Percentiles rank a stretch among this genome's conserved stretches.
Evolutionary conservation across 2,797 vertebrate genomes (phyloP).

Genomic region (Danio jaintianensis): DNA sequence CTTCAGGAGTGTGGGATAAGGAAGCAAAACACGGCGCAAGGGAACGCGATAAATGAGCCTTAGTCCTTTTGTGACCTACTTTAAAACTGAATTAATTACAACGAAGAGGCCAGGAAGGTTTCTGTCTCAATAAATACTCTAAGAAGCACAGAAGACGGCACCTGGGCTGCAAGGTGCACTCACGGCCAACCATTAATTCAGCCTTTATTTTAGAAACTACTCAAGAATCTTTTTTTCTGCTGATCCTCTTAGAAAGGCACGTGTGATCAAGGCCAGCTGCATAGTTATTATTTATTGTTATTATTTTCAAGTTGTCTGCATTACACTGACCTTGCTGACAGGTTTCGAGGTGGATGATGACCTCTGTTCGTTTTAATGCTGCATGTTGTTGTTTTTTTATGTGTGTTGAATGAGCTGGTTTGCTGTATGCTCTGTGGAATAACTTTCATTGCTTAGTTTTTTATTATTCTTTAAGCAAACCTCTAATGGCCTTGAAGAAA

Average conservation of each 20-base stretch:
- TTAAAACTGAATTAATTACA: conserved; percentile 42
- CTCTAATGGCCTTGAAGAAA: too few relatives aligned
- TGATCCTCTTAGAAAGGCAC: conserved; percentile 1
- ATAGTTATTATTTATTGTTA: not conserved
- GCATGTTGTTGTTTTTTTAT: conserved; percentile 21
- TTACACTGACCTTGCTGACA: not conserved
- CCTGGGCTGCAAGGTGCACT: conserved; percentile 10
- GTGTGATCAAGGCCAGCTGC: conserved; percentile 25
- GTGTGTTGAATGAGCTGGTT: not conserved
- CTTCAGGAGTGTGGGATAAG: conserved; percentile 21
- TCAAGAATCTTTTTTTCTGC: not conserved
- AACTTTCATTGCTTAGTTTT: too few relatives aligned
- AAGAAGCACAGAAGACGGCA: not conserved
- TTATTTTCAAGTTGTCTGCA: conserved; percentile 8
- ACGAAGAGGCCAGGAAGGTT: conserved; percentile 5
- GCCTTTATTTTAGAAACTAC: not conserved
- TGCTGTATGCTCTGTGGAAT: not conserved
- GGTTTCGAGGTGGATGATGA: not conserved
- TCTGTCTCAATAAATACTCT: not conserved
- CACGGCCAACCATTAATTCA: conserved; percentile 2
- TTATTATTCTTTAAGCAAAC: too few relatives aligned
- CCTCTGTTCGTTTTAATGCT: not conserved
- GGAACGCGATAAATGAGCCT: conserved; percentile 9
- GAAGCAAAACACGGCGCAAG: not conserved
- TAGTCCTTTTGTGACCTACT: conserved; percentile 47